Percentiles rank a stretch among this genome's conserved stretches.
These are phyloP conservation scores for Euthynnus affinis DNA, from an alignment of 2,797 vertebrate species.

Conservation along the genomic window DNA sequence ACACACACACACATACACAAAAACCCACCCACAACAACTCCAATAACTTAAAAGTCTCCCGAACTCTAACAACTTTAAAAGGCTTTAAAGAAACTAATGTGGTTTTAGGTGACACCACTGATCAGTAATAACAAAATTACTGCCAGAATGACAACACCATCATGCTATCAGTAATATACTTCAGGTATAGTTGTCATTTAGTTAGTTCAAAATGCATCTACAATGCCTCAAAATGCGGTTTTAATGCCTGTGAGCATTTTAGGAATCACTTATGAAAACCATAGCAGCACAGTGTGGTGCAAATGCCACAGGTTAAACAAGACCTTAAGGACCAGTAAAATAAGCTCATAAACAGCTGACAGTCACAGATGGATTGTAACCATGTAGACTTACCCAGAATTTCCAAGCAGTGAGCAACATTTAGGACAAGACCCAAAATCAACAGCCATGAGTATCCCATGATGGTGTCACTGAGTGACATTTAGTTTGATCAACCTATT, in stretches of 20 bases:
- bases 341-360: constrained; percentile 67
- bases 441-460: constrained; percentile 80
- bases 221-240: constrained; percentile 14
- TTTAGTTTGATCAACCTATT: constrained; percentile 41
- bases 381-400: constrained; percentile 79
- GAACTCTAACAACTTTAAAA: constrained; percentile 68
- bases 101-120: constrained; percentile 51
- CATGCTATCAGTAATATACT: constrained; percentile 37
- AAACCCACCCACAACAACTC: constrained; percentile 34
- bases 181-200: constrained; percentile 35
- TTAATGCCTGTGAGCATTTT: constrained; percentile 59
- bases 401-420: constrained; percentile 76
- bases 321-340: constrained; percentile 71
- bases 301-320: constrained; percentile 72
- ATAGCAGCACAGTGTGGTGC: constrained; percentile 40
- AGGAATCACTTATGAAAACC: constrained; percentile 57
- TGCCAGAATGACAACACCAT: constrained; percentile 42
- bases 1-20: constrained; percentile 24
- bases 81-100: constrained; percentile 51
- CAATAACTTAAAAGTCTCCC: not conserved
- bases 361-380: constrained; percentile 69
- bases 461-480: constrained; percentile 74
- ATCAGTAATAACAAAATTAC: constrained; percentile 53
- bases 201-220: constrained; percentile 28
- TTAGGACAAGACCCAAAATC: constrained; percentile 78